These are phyloP conservation scores for Synchiropus splendidus DNA, from an alignment of 2,113 vertebrate species.

Conservation along the genomic window DNA sequence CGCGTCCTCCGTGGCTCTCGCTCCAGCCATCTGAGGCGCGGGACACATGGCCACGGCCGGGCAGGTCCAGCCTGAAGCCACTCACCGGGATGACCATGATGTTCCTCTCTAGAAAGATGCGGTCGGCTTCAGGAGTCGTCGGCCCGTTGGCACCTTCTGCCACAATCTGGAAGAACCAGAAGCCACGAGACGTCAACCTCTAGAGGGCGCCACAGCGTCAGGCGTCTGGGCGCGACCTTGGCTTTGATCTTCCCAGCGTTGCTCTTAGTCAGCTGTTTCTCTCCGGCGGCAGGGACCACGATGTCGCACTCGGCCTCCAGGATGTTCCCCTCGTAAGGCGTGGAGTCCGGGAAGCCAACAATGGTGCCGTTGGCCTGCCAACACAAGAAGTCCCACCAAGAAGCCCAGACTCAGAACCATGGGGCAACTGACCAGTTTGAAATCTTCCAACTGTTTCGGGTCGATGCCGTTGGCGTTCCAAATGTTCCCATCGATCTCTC, in stretches of 20 bases:
- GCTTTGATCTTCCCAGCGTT: constrained; percentile 88
- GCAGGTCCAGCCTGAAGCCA: not conserved
- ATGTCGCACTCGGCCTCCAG: constrained; percentile 91
- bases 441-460: constrained; percentile 91
- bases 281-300: constrained; percentile 88
- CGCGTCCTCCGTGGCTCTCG: no score
- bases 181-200: not conserved
- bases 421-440: constrained; percentile 74
- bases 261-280: constrained; percentile 87
- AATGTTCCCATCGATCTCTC: constrained; percentile 85
- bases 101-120: constrained; percentile 87
- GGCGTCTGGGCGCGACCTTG: constrained; percentile 66
- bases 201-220: not conserved
- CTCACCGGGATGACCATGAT: constrained; percentile 94
- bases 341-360: constrained; percentile 84
- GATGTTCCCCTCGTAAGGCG: constrained; percentile 80
- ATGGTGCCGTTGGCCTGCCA: constrained; percentile 85
- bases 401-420: no score
- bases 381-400: not conserved
- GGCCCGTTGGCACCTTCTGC: constrained; percentile 92
- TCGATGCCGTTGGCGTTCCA: constrained; percentile 91
- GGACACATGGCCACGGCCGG: no score
- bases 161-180: constrained; percentile 71
- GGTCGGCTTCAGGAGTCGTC: constrained; percentile 88
- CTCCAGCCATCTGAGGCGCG: no score